Base-by-base conservation (phyloP, 30 jellyfish, hydroid and myxozoan genomes). In the Cassiopea xamachana region DNA sequence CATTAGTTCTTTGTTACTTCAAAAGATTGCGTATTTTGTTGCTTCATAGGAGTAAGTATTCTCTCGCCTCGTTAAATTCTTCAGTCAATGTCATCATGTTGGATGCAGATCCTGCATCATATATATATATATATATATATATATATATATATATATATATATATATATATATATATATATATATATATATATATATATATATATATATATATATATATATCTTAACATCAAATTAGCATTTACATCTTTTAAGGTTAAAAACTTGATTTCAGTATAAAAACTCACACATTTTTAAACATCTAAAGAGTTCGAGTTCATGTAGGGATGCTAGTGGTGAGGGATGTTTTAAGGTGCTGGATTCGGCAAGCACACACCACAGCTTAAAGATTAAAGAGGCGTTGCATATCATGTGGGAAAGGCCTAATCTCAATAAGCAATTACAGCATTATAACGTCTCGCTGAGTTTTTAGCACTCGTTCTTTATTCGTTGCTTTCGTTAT, bases 371-470 rank as follows among this genome's bases (percentile, higher is more conserved):
- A 2, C 14, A 17, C 14, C 48, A 69, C 15, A 18, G 14, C 46
- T 43, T 69, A 17, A 69, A 69, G 15, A 69, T 69, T 17, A 69
- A 69, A 13, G 79, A 69, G 14, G 79, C 79, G 6, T 16, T 69
- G 12, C 79, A 69, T 13, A 69, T 69, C 48, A 18, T 69, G 48
- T 69, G 79, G 79, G 79, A 69, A 69, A 69, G 48, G 79, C 79
- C 79, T 18, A 69, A 69, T 13, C 14, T 69, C 5, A 69, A 69
- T 69, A 69, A 69, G 14, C 79, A 69, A 69, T 13, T 69, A 16
- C 48, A 17, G 6, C 79, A 69, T 69, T 18, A 17, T 43, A 69
- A 13, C 14, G 6, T 69, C 6, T 18, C 48, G 6, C 14, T 69
- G 79, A 69, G 64, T 9, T 51, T 51, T 51, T 51, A 51, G 64